Base-by-base conservation (phyloP, 2,888 invertebrate genomes). In the Colostygia pectinataria region DNA sequence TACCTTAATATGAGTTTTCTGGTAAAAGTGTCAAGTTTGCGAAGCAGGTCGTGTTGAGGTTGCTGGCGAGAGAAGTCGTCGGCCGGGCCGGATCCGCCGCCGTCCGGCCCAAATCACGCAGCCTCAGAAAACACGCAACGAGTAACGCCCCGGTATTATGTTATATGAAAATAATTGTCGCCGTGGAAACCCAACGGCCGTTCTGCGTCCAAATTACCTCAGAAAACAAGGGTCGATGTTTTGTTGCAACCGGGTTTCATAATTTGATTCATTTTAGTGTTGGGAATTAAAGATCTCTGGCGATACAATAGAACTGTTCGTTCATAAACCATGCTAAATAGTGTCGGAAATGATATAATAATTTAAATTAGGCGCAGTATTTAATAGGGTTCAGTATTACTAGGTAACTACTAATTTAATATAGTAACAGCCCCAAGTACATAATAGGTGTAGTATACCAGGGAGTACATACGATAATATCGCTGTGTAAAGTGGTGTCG, bases 131-230 rank as follows among this genome's bases (percentile, higher is more conserved):
- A 63, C 74, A 66, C 67, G 72, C 77, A 79, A 75, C 77, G 77
- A 77, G 72, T 75, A 68, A 73, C 77, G 72, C 75, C 75, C 74
- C 77, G 66, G 80, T 77, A 81, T 85, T 83, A 83, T 82, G 79
- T 82, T 85, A 82, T 85, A 83, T 78, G 78, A 75, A 81, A 83
- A 83, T 86, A 86, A 87, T 84, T 83, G 84, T 83, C 78, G 77
- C 61, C 68, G 78, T 72, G 74, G 68, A 74, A 72, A 72, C 71
- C 71, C 68, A 73, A 74, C 70, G 71, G 66, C 77, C 72, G 63
- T 41, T 64, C 41, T 45, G 46, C 62, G 67, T 65, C 66, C 55
- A 72, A 80, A 81, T 82, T 78, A 82, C 77, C 75, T 69, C 59
- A 65, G 71, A 66, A 76, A 81, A 80, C 79, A 77, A 77, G 78